A percentile compares a stretch with the other conserved stretches of the same genome.
phyloP scores from a whole-genome alignment of 2,113 vertebrate species.

The Syngnathus floridae region DNA sequence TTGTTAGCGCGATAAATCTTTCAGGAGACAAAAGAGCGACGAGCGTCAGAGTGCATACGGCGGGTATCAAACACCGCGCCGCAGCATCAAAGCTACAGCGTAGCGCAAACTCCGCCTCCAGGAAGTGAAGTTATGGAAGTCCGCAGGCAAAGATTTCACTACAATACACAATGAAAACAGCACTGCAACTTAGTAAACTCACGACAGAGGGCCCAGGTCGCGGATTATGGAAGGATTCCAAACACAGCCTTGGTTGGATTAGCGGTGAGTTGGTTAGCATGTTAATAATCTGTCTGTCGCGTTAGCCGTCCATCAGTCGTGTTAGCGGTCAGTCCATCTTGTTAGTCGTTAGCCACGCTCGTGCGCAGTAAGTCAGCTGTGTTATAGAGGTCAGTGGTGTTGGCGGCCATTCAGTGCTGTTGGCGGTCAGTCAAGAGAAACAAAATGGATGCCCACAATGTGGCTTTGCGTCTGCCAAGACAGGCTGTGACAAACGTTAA shows the following conservation, averaged over 20 bases:
- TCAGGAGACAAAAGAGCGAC: not conserved
- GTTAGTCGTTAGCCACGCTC: too few relatives aligned
- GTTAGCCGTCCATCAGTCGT: not conserved
- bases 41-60: slow-evolving; percentile 7
- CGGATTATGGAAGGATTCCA: not conserved
- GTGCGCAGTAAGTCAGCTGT: not conserved
- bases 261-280: too few relatives aligned
- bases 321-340: too few relatives aligned
- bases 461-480: not conserved
- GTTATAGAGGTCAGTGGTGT: not conserved
- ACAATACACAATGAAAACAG: not conserved
- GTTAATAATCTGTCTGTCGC: too few relatives aligned
- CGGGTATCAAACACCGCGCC: not conserved
- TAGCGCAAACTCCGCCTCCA: slow-evolving; percentile 31
- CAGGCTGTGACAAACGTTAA: slow-evolving; percentile 1
- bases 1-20: slow-evolving; percentile 9
- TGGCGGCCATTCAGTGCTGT: not conserved
- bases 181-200: too few relatives aligned
- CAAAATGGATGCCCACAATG: not conserved
- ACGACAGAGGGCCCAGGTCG: not conserved
- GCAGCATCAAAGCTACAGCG: not conserved
- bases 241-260: not conserved
- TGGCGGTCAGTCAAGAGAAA: not conserved
- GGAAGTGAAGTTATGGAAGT: slow-evolving; percentile 24
- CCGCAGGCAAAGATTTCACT: not conserved